These are phyloP conservation scores for Rhopilema esculentum DNA, from an alignment of 30 jellyfish, hydroid and myxozoan species.

Conservation along the genomic window DNA sequence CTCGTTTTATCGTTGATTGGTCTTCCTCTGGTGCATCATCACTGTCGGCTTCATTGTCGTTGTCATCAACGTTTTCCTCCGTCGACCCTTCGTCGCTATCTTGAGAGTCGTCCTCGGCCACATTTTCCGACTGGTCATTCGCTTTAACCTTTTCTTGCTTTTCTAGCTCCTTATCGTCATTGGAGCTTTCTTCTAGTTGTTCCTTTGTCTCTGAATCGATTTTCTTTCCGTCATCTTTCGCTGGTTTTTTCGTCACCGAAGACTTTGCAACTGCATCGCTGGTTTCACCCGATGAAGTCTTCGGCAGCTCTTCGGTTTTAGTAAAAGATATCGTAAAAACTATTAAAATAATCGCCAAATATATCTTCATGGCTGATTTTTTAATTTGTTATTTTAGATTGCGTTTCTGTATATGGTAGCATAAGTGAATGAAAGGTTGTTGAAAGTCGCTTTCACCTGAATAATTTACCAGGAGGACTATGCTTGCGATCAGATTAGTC, in stretches of 20 bases:
- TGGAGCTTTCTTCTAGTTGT: slow-evolving; percentile 72
- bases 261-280: slow-evolving; percentile 26
- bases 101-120: slow-evolving; percentile 19
- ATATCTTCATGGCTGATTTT: slow-evolving; percentile 13
- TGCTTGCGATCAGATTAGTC: not conserved
- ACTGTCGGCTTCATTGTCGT: slow-evolving; percentile 24
- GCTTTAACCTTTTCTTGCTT: slow-evolving; percentile 32
- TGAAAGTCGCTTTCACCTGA: slow-evolving; percentile 22
- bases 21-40: slow-evolving; percentile 31
- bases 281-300: slow-evolving; percentile 9
- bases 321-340: slow-evolving; percentile 25
- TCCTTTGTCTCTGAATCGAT: slow-evolving; percentile 81
- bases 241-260: slow-evolving; percentile 32
- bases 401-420: not conserved
- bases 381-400: not conserved
- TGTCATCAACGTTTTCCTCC: slow-evolving; percentile 25
- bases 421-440: not conserved
- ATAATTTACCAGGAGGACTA: not conserved
- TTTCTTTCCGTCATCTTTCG: slow-evolving; percentile 28
- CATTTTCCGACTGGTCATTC: slow-evolving; percentile 13
- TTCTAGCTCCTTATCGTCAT: slow-evolving; percentile 49
- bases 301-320: slow-evolving; percentile 10
- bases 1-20: slow-evolving; percentile 43
- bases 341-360: not conserved
- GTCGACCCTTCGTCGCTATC: slow-evolving; percentile 47